Evolutionary conservation across 2,797 vertebrate species (phyloP), one percentile per base, ranked within the genome.

Genomic region (Coregonus ussuriensis): DNA sequence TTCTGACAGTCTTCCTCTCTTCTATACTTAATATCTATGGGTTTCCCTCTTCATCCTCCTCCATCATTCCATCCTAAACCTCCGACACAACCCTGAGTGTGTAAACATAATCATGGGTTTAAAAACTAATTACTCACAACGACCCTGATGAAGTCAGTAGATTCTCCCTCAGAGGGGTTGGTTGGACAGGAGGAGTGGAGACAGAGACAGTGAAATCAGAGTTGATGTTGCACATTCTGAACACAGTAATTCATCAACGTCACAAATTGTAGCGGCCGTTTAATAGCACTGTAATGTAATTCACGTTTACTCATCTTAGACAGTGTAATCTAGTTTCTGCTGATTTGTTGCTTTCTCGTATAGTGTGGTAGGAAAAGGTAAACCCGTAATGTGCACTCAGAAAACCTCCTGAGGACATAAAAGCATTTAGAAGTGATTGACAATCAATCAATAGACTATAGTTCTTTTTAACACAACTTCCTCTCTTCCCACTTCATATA

Each of bases 231-330:
- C 87, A 82, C 74, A 77, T 83, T 83, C 4, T 3, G 31, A 63
- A 73, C 71, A 11, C 5, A 9, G 41, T 47, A 77, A 88, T 90
- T 85, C 73, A 88, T 91, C 88, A 89, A 16, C 80, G 86, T 86
- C 88, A 81, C 62, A 67, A 1, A 63, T 77, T 76, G 4, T 66
- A 74, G 71, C 63, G 74, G 81, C 79, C 0, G 3, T 53, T 67
- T 86, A 83, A 84, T 83, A 74, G 81, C 81, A 54, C 69, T 81
- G 81, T 76, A 82, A 56, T 76, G 52, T 47, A 72, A 77, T 72
- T 77, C 78, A 68, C 69, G 33, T 53, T 80, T 79, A 76, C 67
- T 74, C 63, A 78, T 66, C 75, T 75, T 37, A 37, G 16, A 68
- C 56, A 29, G 25, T 35, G 35, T 79, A 53, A 84, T 84, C 65